Evolutionary conservation across 2,797 vertebrate genomes (phyloP).

Genomic region (Thamnophis elegans): DNA sequence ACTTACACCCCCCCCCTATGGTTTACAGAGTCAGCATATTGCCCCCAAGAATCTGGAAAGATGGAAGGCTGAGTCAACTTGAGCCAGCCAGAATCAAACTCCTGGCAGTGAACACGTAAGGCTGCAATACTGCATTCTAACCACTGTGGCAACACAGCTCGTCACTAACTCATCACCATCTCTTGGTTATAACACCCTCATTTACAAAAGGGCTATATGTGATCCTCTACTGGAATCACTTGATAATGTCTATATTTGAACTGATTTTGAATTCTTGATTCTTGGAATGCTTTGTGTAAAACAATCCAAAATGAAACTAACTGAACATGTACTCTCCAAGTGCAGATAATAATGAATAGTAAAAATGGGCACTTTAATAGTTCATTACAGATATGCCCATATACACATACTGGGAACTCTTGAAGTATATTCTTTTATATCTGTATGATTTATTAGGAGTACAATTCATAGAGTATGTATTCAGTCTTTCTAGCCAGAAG

Average conservation of each 20-base stretch:
- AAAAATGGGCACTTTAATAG: background rate
- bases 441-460: background rate
- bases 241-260: background rate
- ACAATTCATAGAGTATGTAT: background rate
- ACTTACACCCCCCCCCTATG: too few species aligned
- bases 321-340: background rate
- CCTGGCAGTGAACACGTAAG: background rate
- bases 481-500: background rate
- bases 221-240: background rate
- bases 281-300: background rate
- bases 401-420: background rate
- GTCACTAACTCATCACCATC: background rate
- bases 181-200: background rate
- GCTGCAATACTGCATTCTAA: background rate
- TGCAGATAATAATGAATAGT: background rate
- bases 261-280: background rate
- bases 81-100: background rate
- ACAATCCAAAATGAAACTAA: background rate
- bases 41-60: background rate
- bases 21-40: background rate
- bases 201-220: background rate
- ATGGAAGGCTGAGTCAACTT: background rate
- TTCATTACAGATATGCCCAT: background rate
- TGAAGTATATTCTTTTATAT: background rate
- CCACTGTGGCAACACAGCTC: background rate